Conservation (phyloP, 2,888 invertebrate species). For the Flexamia atlantica region DNA sequence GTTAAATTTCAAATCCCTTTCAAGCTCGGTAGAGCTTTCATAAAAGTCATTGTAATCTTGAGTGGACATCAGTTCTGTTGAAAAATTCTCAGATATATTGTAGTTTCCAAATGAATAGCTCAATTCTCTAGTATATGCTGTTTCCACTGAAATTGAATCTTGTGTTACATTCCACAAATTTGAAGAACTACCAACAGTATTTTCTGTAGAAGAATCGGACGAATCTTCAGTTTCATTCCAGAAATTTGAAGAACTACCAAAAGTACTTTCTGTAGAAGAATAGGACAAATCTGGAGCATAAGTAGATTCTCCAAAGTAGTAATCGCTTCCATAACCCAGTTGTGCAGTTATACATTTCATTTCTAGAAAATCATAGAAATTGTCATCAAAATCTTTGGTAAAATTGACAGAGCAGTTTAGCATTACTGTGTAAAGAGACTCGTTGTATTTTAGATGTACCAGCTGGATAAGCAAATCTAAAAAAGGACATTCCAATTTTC, state of each 20-base stretch:
- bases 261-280: not conserved
- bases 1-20: not conserved
- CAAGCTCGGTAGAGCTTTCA: not conserved
- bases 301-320: not conserved
- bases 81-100: not conserved
- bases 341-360: not conserved
- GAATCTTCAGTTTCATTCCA: constrained; percentile 12
- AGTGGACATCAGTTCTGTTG: not conserved
- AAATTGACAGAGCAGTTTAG: constrained; percentile 2
- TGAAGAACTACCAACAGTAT: not conserved
- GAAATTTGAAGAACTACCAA: not conserved
- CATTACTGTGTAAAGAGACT: not conserved
- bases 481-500: not conserved
- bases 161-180: not conserved
- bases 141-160: too few species aligned
- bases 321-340: not conserved
- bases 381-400: not conserved
- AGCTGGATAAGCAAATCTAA: not conserved
- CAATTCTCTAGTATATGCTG: too few species aligned
- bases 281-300: not conserved
- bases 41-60: not conserved
- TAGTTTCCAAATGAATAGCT: too few species aligned
- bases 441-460: not conserved
- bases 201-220: not conserved
- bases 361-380: not conserved